A percentile compares a stretch with the other conserved stretches of the same genome.
phyloP scores from a whole-genome alignment of 2,888 invertebrate species.

The Eupithecia dodoneata region DNA sequence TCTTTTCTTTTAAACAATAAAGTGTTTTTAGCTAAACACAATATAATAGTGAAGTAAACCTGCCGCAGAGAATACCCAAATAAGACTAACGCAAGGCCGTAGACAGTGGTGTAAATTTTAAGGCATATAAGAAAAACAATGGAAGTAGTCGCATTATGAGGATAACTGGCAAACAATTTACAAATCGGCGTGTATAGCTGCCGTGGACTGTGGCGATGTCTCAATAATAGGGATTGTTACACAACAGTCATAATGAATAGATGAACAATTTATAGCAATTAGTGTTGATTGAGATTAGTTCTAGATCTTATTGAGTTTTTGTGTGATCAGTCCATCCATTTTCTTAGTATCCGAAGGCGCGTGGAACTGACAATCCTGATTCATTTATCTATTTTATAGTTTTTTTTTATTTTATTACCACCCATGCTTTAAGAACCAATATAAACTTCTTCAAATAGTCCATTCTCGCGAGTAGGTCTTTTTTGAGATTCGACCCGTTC shows the following conservation, averaged over 20 bases:
- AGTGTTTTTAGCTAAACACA: not conserved
- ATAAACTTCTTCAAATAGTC: not conserved
- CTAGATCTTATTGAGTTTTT: slow-evolving; percentile 20
- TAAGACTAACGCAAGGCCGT: not conserved
- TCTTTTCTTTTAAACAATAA: no score
- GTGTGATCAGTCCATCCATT: slow-evolving; percentile 14
- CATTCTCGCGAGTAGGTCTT: no score
- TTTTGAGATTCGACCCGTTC: no score
- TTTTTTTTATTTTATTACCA: not conserved
- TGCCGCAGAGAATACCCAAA: not conserved
- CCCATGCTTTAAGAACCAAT: not conserved
- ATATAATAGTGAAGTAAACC: not conserved
- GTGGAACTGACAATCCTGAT: slow-evolving; percentile 11
- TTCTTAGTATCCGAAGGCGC: slow-evolving; percentile 14
- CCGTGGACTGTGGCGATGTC: slow-evolving; percentile 20
- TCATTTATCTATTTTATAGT: not conserved
- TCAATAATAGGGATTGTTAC: slow-evolving; percentile 18
- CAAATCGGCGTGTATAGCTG: not conserved
- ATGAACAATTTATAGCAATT: slow-evolving; percentile 27
- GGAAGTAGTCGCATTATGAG: not conserved
- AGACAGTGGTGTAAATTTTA: not conserved
- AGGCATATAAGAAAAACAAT: not conserved
- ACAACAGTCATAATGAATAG: slow-evolving; percentile 11
- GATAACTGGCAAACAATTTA: not conserved
- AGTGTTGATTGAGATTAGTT: slow-evolving; percentile 22